Evolutionary conservation across 2,888 invertebrate genomes (phyloP), one percentile per base, ranked within the genome.

Genomic region (Drosophila neonasuta): DNA sequence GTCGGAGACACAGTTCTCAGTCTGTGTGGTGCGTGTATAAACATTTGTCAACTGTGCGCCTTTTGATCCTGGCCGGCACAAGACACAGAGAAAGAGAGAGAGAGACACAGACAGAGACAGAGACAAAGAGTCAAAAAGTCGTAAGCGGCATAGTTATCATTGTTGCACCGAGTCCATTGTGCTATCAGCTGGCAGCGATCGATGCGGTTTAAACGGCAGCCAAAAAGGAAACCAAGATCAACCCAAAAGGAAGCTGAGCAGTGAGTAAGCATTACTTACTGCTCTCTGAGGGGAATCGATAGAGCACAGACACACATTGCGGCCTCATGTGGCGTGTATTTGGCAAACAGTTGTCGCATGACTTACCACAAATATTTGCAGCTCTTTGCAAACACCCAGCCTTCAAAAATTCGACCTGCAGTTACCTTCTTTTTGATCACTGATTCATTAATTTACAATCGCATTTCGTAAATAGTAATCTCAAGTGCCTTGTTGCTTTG

Each of bases 141-240:
- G 87, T 79, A 85, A 82, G 83, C 80, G 71, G 83, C 83, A 71
- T 80, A 77, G 86, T 85, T 81, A 87, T 85, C 82, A 84, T 79
- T 76, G 71, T 76, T 74, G 68, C 80, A 56, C 58, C 58, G 68
- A 50, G 71, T 50, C 71, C 81, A 80, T 82, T 83, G 82, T 81
- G 67, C 80, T 81, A 81, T 81, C 81, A 85, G 80, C 83, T 86
- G 80, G 81, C 83, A 71, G 80, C 78, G 78, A 81, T 81, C 81
- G 83, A 73, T 81, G 80, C 68, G 80, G 80, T 83, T 83, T 80
- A 80, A 70, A 76, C 80, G 58, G 81, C 80, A 69, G 77, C 64
- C 30, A 29, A 9, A 11, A 20, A 11, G 11, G 54, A 61, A 46
- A n/a, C 46, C 29, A 15, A 24, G 13, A 29, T 8, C 32, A 34